Evolutionary conservation across 1,140 invertebrate genomes (phyloP).

Genomic region (Cephus cinctus): DNA sequence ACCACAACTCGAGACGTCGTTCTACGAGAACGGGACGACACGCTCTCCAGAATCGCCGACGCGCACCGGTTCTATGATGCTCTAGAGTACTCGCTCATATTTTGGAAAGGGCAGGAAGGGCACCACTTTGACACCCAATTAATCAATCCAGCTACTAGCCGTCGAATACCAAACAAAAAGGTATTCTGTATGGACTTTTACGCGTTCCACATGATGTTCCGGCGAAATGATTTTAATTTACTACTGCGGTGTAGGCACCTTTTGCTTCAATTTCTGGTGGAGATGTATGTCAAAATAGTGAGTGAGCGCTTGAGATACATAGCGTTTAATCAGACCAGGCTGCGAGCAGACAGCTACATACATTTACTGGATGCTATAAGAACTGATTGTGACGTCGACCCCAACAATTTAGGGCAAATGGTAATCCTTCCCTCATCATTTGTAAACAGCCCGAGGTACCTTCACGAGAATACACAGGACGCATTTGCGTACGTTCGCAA

Average conservation of each 20-base stretch:
- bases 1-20: conserved; percentile 28
- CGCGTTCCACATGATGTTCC: conserved; percentile 4
- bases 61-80: conserved; percentile 11
- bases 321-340: conserved; percentile 38
- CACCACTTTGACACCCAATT: background rate
- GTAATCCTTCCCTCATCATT: conserved; percentile 50
- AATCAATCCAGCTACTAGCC: background rate
- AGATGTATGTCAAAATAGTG: conserved; percentile 14
- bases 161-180: background rate
- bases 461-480: conserved; percentile 49
- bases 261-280: conserved; percentile 9
- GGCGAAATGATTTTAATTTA: background rate
- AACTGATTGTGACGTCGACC: background rate
- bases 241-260: background rate
- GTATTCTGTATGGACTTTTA: conserved; percentile 5
- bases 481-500: conserved; percentile 43
- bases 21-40: conserved; percentile 14
- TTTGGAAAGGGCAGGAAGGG: background rate
- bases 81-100: conserved; percentile 11
- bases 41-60: no score
- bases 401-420: conserved; percentile 37
- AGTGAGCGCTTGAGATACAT: conserved; percentile 24
- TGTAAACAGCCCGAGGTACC: conserved; percentile 44
- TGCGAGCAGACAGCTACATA: conserved; percentile 37
- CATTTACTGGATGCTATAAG: conserved; percentile 1